Evolutionary conservation across 2,888 invertebrate genomes (phyloP).

Genomic region (Heterodera filipjevi): DNA sequence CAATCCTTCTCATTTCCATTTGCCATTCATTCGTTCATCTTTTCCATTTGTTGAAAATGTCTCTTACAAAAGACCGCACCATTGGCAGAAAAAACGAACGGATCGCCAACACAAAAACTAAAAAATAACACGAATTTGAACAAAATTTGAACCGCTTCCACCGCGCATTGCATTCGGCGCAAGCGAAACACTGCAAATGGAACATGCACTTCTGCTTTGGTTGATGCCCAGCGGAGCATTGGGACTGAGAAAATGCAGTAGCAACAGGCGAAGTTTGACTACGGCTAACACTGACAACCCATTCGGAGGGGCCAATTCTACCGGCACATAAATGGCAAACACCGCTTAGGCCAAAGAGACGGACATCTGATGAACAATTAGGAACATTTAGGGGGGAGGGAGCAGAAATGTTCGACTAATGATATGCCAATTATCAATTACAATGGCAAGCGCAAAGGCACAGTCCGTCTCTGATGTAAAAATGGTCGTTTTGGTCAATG

Average conservation of each 20-base stretch:
- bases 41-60: conserved; percentile 1
- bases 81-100: background rate
- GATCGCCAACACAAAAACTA: conserved; percentile 11
- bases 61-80: background rate
- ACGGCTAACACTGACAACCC: background rate
- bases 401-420: background rate
- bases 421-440: background rate
- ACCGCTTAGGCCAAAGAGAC: background rate
- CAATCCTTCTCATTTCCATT: too few relatives aligned
- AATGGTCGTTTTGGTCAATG: background rate
- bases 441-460: background rate
- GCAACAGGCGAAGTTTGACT: background rate
- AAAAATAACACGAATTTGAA: background rate
- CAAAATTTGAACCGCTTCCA: background rate
- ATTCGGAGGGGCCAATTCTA: background rate
- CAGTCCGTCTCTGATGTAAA: background rate
- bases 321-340: background rate
- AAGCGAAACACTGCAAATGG: conserved; percentile 12
- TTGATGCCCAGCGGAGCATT: too few relatives aligned
- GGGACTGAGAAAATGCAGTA: too few relatives aligned
- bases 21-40: background rate
- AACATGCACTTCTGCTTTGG: background rate
- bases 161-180: conserved; percentile 12
- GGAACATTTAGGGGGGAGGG: background rate
- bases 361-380: conserved; percentile 7